A percentile compares a stretch with the other conserved stretches of the same genome.
Conservation (phyloP, 35 echinoderm and acorn worm species). For the Anneissia japonica region DNA sequence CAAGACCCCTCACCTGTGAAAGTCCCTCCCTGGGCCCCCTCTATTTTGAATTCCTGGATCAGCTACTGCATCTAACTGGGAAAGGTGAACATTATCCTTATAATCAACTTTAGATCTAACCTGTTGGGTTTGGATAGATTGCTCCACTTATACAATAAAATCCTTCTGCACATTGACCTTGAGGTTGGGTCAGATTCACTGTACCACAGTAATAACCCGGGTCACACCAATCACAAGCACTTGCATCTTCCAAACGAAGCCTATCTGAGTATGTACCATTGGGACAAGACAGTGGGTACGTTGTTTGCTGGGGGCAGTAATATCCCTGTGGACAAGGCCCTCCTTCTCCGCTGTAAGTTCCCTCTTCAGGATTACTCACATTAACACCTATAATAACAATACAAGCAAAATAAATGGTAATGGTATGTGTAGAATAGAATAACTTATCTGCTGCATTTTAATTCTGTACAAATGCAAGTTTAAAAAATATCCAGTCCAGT, state of each 20-base stretch:
- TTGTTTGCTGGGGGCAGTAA: slow-evolving; percentile 67
- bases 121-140: slow-evolving; percentile 71
- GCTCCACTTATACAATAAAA: slow-evolving; percentile 83
- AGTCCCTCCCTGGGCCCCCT: too few species aligned
- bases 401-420: too few species aligned
- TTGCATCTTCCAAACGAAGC: slow-evolving; percentile 13
- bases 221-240: slow-evolving; percentile 73
- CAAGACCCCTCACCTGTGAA: too few species aligned
- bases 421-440: too few species aligned
- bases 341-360: slow-evolving; percentile 77
- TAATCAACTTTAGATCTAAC: slow-evolving; percentile 25
- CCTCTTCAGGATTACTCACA: slow-evolving; percentile 67
- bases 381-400: slow-evolving; percentile 58
- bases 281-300: slow-evolving; percentile 52
- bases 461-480: too few species aligned
- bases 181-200: slow-evolving; percentile 69
- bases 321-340: slow-evolving; percentile 83
- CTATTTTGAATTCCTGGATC: too few species aligned
- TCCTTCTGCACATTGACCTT: slow-evolving; percentile 68
- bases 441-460: too few species aligned
- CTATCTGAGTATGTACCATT: slow-evolving; percentile 87
- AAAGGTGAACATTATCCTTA: too few species aligned
- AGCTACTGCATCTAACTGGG: too few species aligned
- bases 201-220: slow-evolving; percentile 70
- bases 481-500: too few species aligned